Conservation (phyloP, 2,113 vertebrate species). For the Chaetura pelagica region DNA sequence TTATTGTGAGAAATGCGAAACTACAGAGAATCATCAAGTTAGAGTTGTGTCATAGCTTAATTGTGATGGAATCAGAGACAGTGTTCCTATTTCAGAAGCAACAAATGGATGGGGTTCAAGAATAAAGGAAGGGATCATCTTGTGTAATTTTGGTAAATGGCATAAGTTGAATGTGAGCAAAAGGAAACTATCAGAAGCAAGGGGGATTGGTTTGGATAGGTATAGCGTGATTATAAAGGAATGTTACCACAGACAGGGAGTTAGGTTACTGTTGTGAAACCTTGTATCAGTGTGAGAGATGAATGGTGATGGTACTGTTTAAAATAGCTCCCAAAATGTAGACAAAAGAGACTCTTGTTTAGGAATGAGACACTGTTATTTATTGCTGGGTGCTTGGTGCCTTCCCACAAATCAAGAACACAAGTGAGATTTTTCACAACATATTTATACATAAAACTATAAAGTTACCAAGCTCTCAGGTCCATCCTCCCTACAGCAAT, state of each 20-base stretch:
- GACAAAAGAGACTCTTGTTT: too few species aligned
- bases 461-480: too few species aligned
- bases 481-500: too few species aligned
- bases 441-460: too few species aligned
- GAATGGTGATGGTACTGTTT: not conserved
- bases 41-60: not conserved
- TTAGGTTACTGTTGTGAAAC: not conserved
- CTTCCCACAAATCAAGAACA: too few species aligned
- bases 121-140: not conserved
- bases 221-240: not conserved
- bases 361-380: too few species aligned
- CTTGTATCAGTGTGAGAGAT: not conserved
- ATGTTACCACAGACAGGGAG: not conserved
- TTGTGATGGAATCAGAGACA: not conserved
- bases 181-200: not conserved
- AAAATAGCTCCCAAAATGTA: too few species aligned
- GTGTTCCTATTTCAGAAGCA: not conserved
- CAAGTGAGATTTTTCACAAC: too few species aligned
- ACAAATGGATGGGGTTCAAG: not conserved
- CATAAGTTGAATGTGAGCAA: not conserved
- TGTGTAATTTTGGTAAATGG: not conserved
- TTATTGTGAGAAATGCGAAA: not conserved
- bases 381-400: too few species aligned
- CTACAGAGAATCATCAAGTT: not conserved
- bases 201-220: not conserved